Base-by-base conservation (phyloP, 1,140 invertebrate genomes). In the Periplaneta americana region DNA sequence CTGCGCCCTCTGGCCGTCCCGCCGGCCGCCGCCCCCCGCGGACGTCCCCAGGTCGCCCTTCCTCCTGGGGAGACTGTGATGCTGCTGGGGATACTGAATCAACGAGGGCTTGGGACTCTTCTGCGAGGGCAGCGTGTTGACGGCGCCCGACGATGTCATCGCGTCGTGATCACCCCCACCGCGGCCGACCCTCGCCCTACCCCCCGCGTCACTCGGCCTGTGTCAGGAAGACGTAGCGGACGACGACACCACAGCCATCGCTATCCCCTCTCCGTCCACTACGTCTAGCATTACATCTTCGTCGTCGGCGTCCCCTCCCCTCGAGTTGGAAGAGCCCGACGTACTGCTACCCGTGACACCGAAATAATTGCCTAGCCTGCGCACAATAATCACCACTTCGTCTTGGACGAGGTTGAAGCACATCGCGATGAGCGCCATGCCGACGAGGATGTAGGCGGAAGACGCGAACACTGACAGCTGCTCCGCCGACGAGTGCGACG, bases 331-430 rank as follows among this genome's bases (percentile, higher is more conserved):
- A 31, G 31, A 8, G 22, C 32, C 90, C 88, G 36, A 85, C 82
- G 57, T 66, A 78, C 84, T 84, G 34, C 88, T 87, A 13, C 86
- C 85, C 86, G 88, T 85, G 86, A 88, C 48, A 66, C 48, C 48
- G 11, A 31, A 31, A 34, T 36, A 28, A 22, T 78, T 34, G 13
- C 34, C 34, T 36, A 78, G 35, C 81, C 90, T 90, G 82, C 93
- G 90, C 85, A 94, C 87, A 85, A 92, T 89, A 81, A 90, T 87
- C 81, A 95, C 92, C 84, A 98, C 93, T 88, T 98, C 96, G 85
- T 98, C 97, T 88, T 99, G 97, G 82, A 98, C 96, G 75, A 99
- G 89, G 87, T 97, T 98, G 89, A 98, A 98, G 88, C 97, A 98
- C 96, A 98, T 99, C 28, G 97, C 97, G 82, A 99, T 94, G 79